Evolutionary conservation across 2,888 invertebrate species (phyloP).

Genomic region (Macropis europaea): DNA sequence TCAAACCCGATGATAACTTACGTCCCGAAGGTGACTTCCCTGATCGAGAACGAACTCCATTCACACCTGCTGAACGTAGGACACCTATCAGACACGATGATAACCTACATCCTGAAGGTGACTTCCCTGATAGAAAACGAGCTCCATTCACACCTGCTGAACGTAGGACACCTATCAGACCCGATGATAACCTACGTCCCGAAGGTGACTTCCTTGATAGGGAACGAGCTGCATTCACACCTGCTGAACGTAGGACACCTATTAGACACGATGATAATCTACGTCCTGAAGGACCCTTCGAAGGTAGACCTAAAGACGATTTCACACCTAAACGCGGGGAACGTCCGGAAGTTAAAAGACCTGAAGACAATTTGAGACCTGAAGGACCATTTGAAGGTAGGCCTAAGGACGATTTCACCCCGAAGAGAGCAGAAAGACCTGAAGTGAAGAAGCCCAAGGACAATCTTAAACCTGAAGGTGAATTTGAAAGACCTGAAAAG

Average conservation of each 20-base stretch:
- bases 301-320: slow-evolving; percentile 79
- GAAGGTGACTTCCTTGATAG: too few species aligned
- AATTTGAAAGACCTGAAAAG: too few species aligned
- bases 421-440: too few species aligned
- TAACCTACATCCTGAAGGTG: slow-evolving; percentile 80
- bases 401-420: too few species aligned
- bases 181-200: slow-evolving; percentile 75
- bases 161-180: slow-evolving; percentile 57
- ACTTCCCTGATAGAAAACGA: slow-evolving; percentile 76
- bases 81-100: slow-evolving; percentile 80
- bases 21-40: slow-evolving; percentile 59
- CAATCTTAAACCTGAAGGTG: too few species aligned
- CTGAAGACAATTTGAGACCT: slow-evolving; percentile 65
- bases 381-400: slow-evolving; percentile 79
- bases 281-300: slow-evolving; percentile 81
- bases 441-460: too few species aligned
- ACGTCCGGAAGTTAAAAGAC: slow-evolving; percentile 77
- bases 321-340: slow-evolving; percentile 79
- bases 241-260: slow-evolving; percentile 80
- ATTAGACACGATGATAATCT: slow-evolving; percentile 82
- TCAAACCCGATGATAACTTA: too few species aligned
- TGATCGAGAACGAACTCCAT: slow-evolving; percentile 74
- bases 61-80: slow-evolving; percentile 77
- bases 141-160: slow-evolving; percentile 70
- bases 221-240: slow-evolving; percentile 73